phyloP scores from a whole-genome alignment of 1,140 invertebrate species.

The Tetramorium simillimum region DNA sequence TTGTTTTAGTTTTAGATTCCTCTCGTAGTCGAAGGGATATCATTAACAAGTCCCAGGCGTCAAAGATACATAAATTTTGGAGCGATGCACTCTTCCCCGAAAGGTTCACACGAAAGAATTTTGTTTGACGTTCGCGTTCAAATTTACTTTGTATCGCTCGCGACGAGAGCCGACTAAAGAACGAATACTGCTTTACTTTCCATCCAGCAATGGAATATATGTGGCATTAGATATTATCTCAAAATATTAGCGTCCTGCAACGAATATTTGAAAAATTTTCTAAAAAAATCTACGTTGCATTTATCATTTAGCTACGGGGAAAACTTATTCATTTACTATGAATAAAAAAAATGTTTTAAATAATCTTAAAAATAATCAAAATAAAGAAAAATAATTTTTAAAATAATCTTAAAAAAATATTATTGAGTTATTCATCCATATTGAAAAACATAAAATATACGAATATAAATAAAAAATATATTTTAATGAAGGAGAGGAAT shows the following conservation, averaged over 20 bases:
- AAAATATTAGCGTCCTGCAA: neutral
- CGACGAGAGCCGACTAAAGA: neutral
- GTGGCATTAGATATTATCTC: neutral
- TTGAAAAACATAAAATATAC: neutral
- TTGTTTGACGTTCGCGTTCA: conserved; percentile 23
- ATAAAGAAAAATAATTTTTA: too few species aligned
- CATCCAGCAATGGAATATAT: conserved; percentile 1
- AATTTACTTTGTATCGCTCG: conserved; percentile 47
- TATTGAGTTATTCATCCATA: neutral
- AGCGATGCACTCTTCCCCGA: neutral
- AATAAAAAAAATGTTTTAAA: neutral
- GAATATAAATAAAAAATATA: neutral
- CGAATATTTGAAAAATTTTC: neutral
- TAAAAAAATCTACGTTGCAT: neutral
- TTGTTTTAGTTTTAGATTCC: neutral
- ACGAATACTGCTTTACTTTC: conserved; percentile 47
- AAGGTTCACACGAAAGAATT: conserved; percentile 23
- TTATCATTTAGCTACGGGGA: neutral
- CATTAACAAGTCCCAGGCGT: conserved; percentile 19
- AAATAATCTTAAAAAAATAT: neutral
- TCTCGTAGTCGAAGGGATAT: neutral
- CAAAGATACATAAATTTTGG: conserved; percentile 30
- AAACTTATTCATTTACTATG: neutral
- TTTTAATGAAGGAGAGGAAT: too few species aligned
- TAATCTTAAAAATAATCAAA: too few species aligned